phyloP scores from a whole-genome alignment of 2,888 invertebrate genomes.

The Tinea semifulvella region DNA sequence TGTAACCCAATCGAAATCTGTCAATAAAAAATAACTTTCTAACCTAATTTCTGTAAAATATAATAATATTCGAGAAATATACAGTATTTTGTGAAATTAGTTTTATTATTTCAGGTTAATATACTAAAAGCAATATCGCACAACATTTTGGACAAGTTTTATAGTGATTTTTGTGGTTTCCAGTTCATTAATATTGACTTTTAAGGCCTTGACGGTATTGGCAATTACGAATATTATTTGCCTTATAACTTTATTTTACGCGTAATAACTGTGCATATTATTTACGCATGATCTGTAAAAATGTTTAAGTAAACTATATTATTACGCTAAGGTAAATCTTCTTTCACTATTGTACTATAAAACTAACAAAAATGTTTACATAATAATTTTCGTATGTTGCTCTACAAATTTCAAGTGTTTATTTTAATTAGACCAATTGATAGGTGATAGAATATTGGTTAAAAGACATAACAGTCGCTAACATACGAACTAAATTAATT shows the following conservation, averaged over 20 bases:
- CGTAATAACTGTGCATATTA: not conserved
- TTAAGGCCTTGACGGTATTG: slow-evolving; percentile 11
- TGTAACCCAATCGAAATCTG: too few relatives aligned
- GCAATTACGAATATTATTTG: not conserved
- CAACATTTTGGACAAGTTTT: not conserved
- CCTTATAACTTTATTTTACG: slow-evolving; percentile 2
- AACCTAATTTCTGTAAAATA: slow-evolving; percentile 23
- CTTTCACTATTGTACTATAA: not conserved
- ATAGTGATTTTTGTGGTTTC: not conserved
- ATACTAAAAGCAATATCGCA: not conserved
- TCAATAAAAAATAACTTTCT: slow-evolving; percentile 27
- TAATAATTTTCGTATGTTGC: not conserved
- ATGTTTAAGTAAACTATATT: not conserved
- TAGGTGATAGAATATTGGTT: too few relatives aligned
- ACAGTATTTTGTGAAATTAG: slow-evolving; percentile 13
- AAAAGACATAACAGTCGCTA: too few relatives aligned
- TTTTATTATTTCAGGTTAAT: slow-evolving; percentile 24
- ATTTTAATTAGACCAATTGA: too few relatives aligned
- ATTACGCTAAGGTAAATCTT: not conserved
- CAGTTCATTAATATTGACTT: slow-evolving; percentile 3
- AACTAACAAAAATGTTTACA: not conserved
- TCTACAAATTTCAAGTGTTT: too few relatives aligned
- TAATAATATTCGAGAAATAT: not conserved
- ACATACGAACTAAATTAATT: too few relatives aligned
- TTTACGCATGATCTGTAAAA: not conserved